Evolutionary conservation across 1,140 invertebrate genomes (phyloP).

Genomic region (Bombus superbus): DNA sequence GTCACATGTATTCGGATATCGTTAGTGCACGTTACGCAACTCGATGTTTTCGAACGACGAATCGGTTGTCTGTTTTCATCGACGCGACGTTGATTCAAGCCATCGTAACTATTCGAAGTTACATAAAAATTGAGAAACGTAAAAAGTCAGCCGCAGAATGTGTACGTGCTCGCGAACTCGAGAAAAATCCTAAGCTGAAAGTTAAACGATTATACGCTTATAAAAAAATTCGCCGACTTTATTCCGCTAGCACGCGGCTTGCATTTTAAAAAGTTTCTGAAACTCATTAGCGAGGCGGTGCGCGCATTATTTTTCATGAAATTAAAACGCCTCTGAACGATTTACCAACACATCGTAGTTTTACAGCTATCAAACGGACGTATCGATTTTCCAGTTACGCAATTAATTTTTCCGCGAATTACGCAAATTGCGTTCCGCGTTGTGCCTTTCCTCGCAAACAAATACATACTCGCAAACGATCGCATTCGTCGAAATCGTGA

Average conservation of each 20-base stretch:
- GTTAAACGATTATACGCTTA: neutral
- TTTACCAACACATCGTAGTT: neutral
- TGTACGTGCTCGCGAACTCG: neutral
- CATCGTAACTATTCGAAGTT: neutral
- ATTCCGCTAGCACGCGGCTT: too few relatives aligned
- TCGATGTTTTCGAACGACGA: too few relatives aligned
- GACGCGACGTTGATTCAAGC: too few relatives aligned
- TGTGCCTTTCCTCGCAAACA: neutral
- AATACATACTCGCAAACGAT: neutral
- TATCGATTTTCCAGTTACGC: neutral
- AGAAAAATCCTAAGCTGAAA: neutral
- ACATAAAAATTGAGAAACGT: neutral
- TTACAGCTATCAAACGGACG: neutral
- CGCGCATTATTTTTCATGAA: neutral
- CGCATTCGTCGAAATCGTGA: neutral
- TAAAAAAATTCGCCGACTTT: neutral
- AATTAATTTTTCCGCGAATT: conserved; percentile 6
- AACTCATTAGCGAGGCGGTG: neutral
- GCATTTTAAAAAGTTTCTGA: neutral
- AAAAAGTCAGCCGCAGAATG: neutral
- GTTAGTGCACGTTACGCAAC: neutral
- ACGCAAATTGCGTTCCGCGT: neutral
- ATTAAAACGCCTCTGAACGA: neutral
- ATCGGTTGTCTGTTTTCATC: too few relatives aligned
- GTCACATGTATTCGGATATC: neutral